phyloP scores from a whole-genome alignment of 2,113 vertebrate species.

The Xyrauchen texanus region DNA sequence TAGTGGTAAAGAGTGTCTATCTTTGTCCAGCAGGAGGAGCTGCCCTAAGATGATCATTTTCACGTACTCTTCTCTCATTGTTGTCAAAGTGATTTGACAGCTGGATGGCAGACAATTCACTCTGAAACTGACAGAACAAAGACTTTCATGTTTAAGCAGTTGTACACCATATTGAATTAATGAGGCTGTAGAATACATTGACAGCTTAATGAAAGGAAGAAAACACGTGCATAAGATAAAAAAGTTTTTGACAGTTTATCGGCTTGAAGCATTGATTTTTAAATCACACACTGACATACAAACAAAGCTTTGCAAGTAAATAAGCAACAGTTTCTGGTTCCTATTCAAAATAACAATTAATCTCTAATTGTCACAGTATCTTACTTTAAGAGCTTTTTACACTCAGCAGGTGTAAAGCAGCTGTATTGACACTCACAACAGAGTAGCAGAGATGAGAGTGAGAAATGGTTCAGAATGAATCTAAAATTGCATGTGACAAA shows the following conservation, averaged over 20 bases:
- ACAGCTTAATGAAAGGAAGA: not conserved
- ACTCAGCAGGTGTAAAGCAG: not conserved
- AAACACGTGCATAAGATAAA: not conserved
- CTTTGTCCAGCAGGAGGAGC: slow-evolving; percentile 33
- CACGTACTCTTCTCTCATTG: slow-evolving; percentile 1
- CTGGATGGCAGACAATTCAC: not conserved
- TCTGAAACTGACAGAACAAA: not conserved
- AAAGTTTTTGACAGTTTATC: not conserved
- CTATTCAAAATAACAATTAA: too few species aligned
- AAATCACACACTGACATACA: not conserved
- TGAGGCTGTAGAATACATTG: not conserved
- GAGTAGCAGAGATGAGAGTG: not conserved
- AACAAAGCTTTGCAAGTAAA: too few species aligned
- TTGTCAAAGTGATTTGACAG: not conserved
- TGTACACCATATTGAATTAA: not conserved
- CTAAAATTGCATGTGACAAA: slow-evolving; percentile 16
- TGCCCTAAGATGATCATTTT: not conserved
- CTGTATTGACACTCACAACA: not conserved
- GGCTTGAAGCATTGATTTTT: not conserved
- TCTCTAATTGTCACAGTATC: too few species aligned
- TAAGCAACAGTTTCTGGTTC: too few species aligned
- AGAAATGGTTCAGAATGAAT: slow-evolving; percentile 5
- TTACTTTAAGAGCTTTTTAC: not conserved
- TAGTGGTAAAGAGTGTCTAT: not conserved
- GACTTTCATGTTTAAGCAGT: slow-evolving; percentile 1